Evolutionary conservation across 2,797 vertebrate genomes (phyloP).

Genomic region (Margarornis squamiger): DNA sequence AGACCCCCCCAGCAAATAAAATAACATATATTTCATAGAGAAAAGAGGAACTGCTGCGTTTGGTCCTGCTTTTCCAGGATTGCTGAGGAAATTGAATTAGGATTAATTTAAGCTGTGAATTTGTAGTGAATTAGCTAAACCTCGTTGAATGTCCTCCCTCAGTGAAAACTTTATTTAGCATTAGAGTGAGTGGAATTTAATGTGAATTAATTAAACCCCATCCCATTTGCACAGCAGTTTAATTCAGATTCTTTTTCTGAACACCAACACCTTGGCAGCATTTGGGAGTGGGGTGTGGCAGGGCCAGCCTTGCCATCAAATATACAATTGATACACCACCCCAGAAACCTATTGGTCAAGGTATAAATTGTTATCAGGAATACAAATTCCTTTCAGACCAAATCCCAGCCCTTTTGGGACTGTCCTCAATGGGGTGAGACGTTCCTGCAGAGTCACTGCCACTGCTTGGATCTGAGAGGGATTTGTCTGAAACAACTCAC

Average conservation of each 20-base stretch:
- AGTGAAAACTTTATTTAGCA: not conserved
- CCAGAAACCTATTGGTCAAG: rapidly evolving
- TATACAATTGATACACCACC: rapidly evolving
- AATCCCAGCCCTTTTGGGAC: not conserved
- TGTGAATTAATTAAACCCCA: not conserved
- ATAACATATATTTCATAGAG: not conserved
- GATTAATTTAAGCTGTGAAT: not conserved
- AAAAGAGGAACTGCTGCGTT: rapidly evolving
- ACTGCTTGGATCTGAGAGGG: rapidly evolving
- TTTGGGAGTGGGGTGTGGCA: not conserved
- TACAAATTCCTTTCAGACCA: not conserved
- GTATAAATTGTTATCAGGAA: not conserved
- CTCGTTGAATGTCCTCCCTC: not conserved
- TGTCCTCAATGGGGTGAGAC: rapidly evolving
- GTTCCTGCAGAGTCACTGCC: rapidly evolving
- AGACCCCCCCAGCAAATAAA: not conserved
- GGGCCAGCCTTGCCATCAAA: not conserved
- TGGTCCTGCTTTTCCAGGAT: not conserved
- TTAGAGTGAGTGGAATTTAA: not conserved
- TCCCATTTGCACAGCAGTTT: rapidly evolving
- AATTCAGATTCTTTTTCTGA: not conserved
- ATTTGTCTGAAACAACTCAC: not conserved
- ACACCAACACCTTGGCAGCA: not conserved
- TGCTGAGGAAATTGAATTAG: not conserved
- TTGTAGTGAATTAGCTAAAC: not conserved